Evolutionary conservation across 1,140 invertebrate genomes (phyloP).

Genomic region (Lutraria rhynchaena): DNA sequence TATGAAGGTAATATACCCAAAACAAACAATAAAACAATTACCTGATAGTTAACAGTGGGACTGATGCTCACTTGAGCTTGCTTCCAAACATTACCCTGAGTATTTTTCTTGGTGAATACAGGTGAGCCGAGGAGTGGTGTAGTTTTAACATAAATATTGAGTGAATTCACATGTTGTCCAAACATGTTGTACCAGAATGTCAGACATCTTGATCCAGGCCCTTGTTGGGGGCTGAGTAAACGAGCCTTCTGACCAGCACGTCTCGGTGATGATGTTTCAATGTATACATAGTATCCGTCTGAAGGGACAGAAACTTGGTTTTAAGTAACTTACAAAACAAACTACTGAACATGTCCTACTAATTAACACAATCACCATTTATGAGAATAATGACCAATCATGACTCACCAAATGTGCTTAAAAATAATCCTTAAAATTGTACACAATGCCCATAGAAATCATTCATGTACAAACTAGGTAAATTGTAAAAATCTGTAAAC

Average conservation of each 20-base stretch:
- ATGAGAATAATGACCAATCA: too few species aligned
- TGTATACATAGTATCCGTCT: slow-evolving; percentile 74
- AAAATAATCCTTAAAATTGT: too few species aligned
- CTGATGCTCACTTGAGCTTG: slow-evolving; percentile 69
- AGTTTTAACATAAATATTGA: slow-evolving; percentile 73
- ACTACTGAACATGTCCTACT: too few species aligned
- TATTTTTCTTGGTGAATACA: slow-evolving; percentile 69
- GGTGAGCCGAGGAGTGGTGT: slow-evolving; percentile 53
- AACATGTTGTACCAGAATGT: slow-evolving; percentile 91
- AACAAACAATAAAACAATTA: slow-evolving; percentile 23
- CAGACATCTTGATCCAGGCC: slow-evolving; percentile 63
- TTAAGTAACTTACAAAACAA: too few species aligned
- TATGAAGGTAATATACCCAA: too few species aligned
- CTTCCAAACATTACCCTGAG: slow-evolving; percentile 77
- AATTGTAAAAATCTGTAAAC: too few species aligned
- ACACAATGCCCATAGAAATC: too few species aligned
- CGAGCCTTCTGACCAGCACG: slow-evolving; percentile 72
- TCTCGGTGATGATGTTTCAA: slow-evolving; percentile 71
- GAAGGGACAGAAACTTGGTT: not conserved
- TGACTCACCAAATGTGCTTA: too few species aligned
- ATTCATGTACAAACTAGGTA: too few species aligned
- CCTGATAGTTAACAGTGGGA: slow-evolving; percentile 62
- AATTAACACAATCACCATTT: too few species aligned
- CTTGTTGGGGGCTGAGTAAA: slow-evolving; percentile 62
- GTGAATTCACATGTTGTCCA: slow-evolving; percentile 81